Evolutionary conservation across 2,797 vertebrate genomes (phyloP).

Genomic region (Pitangus sulphuratus): DNA sequence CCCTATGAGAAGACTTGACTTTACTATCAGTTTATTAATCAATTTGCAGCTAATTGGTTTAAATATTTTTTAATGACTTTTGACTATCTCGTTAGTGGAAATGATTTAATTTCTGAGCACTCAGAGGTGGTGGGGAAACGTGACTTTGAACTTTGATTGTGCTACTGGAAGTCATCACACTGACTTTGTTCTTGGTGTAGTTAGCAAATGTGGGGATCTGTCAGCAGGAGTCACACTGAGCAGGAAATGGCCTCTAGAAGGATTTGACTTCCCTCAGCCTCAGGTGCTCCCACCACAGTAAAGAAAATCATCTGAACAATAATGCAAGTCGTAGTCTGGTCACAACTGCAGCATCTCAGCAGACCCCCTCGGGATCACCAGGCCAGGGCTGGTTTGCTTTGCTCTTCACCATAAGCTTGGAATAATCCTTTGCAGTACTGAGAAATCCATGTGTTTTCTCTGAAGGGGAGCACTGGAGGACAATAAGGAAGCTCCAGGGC

Average conservation of each 20-base stretch:
- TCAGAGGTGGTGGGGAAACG: not conserved
- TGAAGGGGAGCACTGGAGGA: not conserved
- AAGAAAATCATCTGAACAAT: not conserved
- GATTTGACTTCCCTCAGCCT: not conserved
- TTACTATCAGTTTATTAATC: not conserved
- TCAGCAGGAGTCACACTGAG: not conserved
- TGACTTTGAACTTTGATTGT: conserved; percentile 5
- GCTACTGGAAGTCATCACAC: not conserved
- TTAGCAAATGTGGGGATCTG: not conserved
- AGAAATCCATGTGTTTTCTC: not conserved
- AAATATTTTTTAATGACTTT: not conserved
- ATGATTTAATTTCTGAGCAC: not conserved
- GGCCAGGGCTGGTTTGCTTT: not conserved
- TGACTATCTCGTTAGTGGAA: not conserved
- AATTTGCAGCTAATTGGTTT: not conserved
- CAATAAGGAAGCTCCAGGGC: not conserved
- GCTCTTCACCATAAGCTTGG: rapidly evolving
- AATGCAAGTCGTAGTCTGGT: rapidly evolving
- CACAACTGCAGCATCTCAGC: not conserved
- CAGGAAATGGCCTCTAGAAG: not conserved
- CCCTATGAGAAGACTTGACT: not conserved
- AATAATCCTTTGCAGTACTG: not conserved
- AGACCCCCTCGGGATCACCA: not conserved
- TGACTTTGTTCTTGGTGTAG: not conserved
- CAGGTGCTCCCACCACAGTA: not conserved